Conservation (phyloP, 2,797 vertebrate genomes). For the Ctenosaura bakeri region DNA sequence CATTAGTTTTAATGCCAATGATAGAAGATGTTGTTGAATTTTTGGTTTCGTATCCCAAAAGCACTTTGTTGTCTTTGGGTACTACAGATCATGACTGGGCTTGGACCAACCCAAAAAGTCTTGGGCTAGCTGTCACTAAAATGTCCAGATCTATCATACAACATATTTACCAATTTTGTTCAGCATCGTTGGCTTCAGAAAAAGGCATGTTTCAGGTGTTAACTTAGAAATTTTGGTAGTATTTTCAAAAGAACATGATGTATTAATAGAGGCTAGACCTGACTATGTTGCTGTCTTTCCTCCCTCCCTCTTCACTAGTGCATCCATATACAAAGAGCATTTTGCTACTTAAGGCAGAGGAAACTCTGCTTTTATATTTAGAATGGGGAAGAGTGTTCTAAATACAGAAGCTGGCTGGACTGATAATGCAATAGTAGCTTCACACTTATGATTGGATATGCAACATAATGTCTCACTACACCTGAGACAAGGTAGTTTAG, state of each 20-base stretch:
- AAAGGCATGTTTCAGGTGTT: background rate
- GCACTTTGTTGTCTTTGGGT: too few relatives aligned
- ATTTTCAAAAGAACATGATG: background rate
- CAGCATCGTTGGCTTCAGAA: background rate
- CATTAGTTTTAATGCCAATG: too few relatives aligned
- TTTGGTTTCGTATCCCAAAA: too few relatives aligned
- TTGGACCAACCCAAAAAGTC: too few relatives aligned
- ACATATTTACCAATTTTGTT: background rate
- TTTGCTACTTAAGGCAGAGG: too few relatives aligned
- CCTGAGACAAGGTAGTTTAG: background rate
- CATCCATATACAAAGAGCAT: too few relatives aligned
- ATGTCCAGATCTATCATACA: background rate
- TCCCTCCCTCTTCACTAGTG: background rate
- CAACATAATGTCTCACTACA: background rate
- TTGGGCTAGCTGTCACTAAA: too few relatives aligned
- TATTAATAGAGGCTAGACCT: background rate
- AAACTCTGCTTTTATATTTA: too few relatives aligned
- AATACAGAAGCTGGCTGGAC: background rate
- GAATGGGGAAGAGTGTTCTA: too few relatives aligned
- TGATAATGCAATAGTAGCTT: background rate
- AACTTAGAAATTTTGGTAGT: background rate
- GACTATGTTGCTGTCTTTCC: background rate
- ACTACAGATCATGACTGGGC: too few relatives aligned
- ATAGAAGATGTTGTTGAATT: too few relatives aligned
- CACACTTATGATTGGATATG: background rate